A percentile compares a stretch with the other conserved stretches of the same genome.
Evolutionary conservation across 2,797 vertebrate species (phyloP).

Genomic region (Centroberyx gerrardi): DNA sequence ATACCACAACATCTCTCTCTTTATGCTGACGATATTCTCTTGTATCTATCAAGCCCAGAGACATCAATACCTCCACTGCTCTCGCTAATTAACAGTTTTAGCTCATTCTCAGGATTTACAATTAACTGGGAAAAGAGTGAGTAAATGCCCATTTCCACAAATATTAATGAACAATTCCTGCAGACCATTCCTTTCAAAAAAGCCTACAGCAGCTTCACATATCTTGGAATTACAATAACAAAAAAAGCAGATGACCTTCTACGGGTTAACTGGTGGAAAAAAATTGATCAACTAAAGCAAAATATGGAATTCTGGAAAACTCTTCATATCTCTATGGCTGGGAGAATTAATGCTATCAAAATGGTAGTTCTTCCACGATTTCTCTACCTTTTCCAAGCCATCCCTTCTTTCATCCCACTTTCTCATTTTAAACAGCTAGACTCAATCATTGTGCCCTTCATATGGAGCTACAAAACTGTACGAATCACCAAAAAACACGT

Average conservation of each 20-base stretch:
- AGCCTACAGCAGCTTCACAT: too few relatives aligned
- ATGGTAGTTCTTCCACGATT: too few relatives aligned
- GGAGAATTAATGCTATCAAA: conserved; percentile 9
- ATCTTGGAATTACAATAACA: too few relatives aligned
- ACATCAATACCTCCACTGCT: conserved; percentile 6
- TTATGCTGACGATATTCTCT: conserved; percentile 8
- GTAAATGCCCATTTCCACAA: too few relatives aligned
- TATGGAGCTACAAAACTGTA: conserved; percentile 12
- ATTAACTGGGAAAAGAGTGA: too few relatives aligned
- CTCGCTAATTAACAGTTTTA: conserved; percentile 7
- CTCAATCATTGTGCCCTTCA: neutral
- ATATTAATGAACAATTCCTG: too few relatives aligned
- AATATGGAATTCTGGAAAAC: conserved; percentile 18
- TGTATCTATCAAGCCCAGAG: conserved; percentile 17
- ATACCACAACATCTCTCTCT: conserved; percentile 4
- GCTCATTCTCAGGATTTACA: too few relatives aligned
- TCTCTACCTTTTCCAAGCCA: too few relatives aligned
- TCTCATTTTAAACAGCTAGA: conserved; percentile 11
- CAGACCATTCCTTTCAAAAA: too few relatives aligned
- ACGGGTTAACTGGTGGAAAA: too few relatives aligned
- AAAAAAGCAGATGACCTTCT: too few relatives aligned
- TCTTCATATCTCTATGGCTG: conserved; percentile 1
- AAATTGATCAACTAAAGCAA: conserved; percentile 12
- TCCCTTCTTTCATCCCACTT: conserved; percentile 6
- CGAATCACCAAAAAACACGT: neutral